A percentile compares a stretch with the other conserved stretches of the same genome.
phyloP scores from a whole-genome alignment of 2,888 invertebrate genomes.

The Clostera curtula region DNA sequence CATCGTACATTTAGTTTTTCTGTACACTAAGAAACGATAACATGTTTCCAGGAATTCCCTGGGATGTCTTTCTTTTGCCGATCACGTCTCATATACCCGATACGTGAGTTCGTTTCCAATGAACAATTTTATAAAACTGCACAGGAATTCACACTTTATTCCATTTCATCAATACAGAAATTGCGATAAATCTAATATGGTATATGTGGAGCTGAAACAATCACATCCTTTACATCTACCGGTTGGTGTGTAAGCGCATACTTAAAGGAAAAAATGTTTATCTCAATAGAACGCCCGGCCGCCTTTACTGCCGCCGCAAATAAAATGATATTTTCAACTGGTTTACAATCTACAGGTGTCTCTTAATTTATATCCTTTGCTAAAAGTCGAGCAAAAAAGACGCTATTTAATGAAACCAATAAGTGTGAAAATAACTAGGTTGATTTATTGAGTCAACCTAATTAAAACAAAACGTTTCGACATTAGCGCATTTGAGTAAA shows the following conservation, averaged over 20 bases:
- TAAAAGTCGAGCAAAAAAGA: too few species aligned
- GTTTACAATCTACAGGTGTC: too few species aligned
- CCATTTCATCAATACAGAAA: slow-evolving; percentile 4
- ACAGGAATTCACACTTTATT: slow-evolving; percentile 14
- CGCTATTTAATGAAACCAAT: too few species aligned
- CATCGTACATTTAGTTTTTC: slow-evolving; percentile 28
- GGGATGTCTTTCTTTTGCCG: slow-evolving; percentile 33
- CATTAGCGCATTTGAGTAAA: too few species aligned
- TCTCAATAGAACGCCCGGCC: slow-evolving; percentile 4
- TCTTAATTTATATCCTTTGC: too few species aligned
- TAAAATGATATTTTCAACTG: too few species aligned
- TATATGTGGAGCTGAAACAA: slow-evolving; percentile 11
- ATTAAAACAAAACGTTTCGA: slow-evolving; percentile 5
- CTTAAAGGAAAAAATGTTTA: slow-evolving; percentile 20
- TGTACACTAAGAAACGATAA: slow-evolving; percentile 19
- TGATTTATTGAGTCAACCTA: too few species aligned
- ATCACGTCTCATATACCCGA: slow-evolving; percentile 29
- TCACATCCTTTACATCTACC: slow-evolving; percentile 21
- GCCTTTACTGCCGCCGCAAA: slow-evolving; percentile 11
- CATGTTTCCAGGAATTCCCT: slow-evolving; percentile 24
- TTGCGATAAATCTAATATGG: slow-evolving; percentile 7
- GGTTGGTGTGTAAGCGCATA: slow-evolving; percentile 13
- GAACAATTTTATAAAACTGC: slow-evolving; percentile 4
- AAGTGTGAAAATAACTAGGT: too few species aligned
- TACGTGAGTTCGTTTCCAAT: slow-evolving; percentile 25